Conservation (phyloP, 2,113 vertebrate species). For the Argyrosomus japonicus region DNA sequence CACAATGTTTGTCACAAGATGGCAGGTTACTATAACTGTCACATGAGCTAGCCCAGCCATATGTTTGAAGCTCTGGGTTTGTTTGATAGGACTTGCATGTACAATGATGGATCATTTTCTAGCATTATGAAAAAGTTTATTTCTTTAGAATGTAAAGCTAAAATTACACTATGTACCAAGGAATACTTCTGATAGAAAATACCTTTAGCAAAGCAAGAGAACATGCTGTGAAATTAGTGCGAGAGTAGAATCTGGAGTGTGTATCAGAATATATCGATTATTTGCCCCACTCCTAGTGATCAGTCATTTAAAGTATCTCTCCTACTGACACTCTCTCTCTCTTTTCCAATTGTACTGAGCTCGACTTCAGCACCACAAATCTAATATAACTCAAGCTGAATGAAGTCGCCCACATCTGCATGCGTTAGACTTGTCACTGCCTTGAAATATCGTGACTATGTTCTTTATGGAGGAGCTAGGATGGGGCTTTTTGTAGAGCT, state of each 20-base stretch:
- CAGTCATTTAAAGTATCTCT: constrained; percentile 40
- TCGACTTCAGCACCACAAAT: constrained; percentile 31
- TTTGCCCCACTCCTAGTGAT: constrained; percentile 38
- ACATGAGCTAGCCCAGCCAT: constrained; percentile 10
- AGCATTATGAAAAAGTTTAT: neutral
- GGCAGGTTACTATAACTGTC: constrained; percentile 2
- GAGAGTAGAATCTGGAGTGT: neutral
- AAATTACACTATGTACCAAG: neutral
- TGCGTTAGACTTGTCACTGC: neutral
- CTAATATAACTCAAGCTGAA: constrained; percentile 25
- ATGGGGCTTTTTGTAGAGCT: constrained; percentile 17
- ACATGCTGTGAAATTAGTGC: constrained; percentile 4
- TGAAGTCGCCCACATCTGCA: constrained; percentile 21
- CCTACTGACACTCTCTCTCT: constrained; percentile 16
- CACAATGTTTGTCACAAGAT: neutral
- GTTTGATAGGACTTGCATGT: constrained; percentile 2
- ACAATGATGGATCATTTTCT: neutral
- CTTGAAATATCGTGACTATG: constrained; percentile 22
- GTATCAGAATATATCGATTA: constrained; percentile 38
- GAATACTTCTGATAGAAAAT: constrained; percentile 6
- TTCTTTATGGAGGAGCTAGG: constrained; percentile 4
- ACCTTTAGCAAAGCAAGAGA: constrained; percentile 1
- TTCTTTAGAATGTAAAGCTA: neutral
- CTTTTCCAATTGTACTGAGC: constrained; percentile 23
- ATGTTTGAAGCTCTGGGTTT: neutral